Evolutionary conservation across 2,113 vertebrate species (phyloP).

Genomic region (Xenopus laevis): DNA sequence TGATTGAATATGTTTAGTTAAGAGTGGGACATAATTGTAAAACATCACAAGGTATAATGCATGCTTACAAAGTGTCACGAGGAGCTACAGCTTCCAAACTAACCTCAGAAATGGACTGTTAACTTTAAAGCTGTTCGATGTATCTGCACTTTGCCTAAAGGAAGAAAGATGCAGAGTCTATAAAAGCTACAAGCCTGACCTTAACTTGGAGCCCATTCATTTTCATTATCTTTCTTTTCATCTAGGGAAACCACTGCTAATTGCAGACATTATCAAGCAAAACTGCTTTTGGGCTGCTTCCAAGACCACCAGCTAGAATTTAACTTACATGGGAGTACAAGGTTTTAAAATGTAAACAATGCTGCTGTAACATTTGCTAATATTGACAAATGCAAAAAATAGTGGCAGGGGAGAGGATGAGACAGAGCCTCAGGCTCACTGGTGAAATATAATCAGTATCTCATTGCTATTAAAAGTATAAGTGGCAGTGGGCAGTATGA

Average conservation of each 20-base stretch:
- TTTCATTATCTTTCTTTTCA: constrained; percentile 54
- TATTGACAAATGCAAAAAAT: constrained; percentile 2
- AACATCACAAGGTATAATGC: no score
- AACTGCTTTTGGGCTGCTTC: constrained; percentile 70
- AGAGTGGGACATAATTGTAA: no score
- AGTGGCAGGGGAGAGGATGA: background rate
- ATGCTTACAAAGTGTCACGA: no score
- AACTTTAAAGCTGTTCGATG: no score
- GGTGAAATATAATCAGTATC: background rate
- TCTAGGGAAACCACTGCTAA: constrained; percentile 71
- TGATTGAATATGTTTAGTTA: no score
- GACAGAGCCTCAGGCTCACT: background rate
- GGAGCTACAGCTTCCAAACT: no score
- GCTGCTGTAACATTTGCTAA: constrained; percentile 8
- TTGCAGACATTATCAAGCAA: constrained; percentile 81
- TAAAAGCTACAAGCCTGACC: background rate
- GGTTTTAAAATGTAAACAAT: constrained; percentile 8
- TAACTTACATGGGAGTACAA: constrained; percentile 46
- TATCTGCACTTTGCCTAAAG: no score
- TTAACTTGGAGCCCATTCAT: constrained; percentile 34
- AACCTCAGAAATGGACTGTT: no score
- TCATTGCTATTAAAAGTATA: no score
- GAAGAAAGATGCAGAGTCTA: no score
- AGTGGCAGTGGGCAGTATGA: no score
- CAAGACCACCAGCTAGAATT: constrained; percentile 81